These are phyloP conservation scores for Tenrec ecaudatus DNA, from an alignment of 2,113 vertebrate genomes.

Conservation along the genomic window DNA sequence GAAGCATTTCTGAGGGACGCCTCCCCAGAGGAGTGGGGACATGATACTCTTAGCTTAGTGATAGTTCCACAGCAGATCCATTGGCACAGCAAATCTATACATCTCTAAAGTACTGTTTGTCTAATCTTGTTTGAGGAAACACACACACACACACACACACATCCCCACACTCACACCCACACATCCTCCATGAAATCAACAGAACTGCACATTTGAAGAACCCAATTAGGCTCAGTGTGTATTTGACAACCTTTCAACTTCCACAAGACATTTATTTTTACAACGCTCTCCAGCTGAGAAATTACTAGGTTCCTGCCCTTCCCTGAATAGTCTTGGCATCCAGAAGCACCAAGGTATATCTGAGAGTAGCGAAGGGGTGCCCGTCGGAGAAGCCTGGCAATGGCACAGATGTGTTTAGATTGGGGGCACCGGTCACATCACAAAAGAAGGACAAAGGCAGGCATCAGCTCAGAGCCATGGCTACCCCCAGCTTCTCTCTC, in stretches of 20 bases:
- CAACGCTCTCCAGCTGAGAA: slow-evolving; percentile 76
- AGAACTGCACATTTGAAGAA: slow-evolving; percentile 67
- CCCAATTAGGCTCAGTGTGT: slow-evolving; percentile 80
- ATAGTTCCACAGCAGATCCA: too few relatives aligned
- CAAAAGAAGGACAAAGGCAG: neutral
- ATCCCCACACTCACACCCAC: neutral
- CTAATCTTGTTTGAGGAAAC: neutral
- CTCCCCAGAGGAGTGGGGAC: neutral
- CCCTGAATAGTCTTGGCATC: slow-evolving; percentile 50
- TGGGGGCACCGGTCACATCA: too few relatives aligned
- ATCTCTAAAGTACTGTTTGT: neutral
- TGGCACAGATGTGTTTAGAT: neutral
- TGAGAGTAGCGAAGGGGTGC: neutral
- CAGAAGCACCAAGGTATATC: slow-evolving; percentile 45
- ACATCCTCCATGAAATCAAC: slow-evolving; percentile 37
- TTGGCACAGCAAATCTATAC: too few relatives aligned
- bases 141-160: neutral
- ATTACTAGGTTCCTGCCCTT: slow-evolving; percentile 69
- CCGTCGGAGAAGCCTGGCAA: neutral
- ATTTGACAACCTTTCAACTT: slow-evolving; percentile 80
- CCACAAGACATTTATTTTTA: slow-evolving; percentile 80
- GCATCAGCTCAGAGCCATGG: neutral
- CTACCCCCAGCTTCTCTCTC: neutral
- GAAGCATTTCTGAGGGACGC: neutral
- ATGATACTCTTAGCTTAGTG: neutral